Percentiles rank a stretch among this genome's conserved stretches.
Conservation (phyloP, 2,113 vertebrate genomes). For the Tragelaphus buxtoni region DNA sequence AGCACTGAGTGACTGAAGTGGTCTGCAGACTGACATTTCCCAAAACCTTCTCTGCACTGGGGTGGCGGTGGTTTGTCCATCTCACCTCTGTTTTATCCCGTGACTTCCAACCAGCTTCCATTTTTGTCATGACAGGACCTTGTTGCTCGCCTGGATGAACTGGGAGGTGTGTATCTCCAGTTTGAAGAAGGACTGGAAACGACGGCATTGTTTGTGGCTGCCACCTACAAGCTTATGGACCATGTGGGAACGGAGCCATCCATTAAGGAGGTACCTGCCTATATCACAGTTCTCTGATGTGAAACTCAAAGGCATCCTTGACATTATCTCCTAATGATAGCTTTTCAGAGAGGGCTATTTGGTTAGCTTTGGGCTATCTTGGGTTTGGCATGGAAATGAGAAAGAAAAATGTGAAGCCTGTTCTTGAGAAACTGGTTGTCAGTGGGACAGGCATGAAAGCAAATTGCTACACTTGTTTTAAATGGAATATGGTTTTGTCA, state of each 20-base stretch:
- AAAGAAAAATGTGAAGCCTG: not conserved
- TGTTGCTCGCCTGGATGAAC: conserved; percentile 95
- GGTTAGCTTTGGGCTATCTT: not conserved
- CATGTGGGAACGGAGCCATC: conserved; percentile 94
- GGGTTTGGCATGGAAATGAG: not conserved
- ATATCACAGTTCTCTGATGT: not conserved
- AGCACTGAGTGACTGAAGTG: not conserved
- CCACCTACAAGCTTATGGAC: conserved; percentile 94
- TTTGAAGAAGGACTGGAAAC: conserved; percentile 98
- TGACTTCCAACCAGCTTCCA: not conserved
- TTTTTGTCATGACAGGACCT: conserved; percentile 86
- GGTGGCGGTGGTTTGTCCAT: not conserved
- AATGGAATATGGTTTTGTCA: not conserved
- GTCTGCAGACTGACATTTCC: not conserved
- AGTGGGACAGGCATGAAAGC: not conserved
- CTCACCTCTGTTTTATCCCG: not conserved
- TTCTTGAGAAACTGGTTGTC: not conserved
- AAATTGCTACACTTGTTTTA: not conserved
- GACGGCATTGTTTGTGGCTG: conserved; percentile 93
- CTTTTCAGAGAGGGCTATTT: not conserved
- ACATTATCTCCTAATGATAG: not conserved
- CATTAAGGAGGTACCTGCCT: conserved; percentile 89
- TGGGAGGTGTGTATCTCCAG: conserved; percentile 95
- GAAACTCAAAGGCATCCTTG: not conserved
- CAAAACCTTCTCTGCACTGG: not conserved